Percentiles rank a stretch among this genome's conserved stretches.
Conservation (phyloP, 2,888 invertebrate genomes). For the Drosophila melanosoma region DNA sequence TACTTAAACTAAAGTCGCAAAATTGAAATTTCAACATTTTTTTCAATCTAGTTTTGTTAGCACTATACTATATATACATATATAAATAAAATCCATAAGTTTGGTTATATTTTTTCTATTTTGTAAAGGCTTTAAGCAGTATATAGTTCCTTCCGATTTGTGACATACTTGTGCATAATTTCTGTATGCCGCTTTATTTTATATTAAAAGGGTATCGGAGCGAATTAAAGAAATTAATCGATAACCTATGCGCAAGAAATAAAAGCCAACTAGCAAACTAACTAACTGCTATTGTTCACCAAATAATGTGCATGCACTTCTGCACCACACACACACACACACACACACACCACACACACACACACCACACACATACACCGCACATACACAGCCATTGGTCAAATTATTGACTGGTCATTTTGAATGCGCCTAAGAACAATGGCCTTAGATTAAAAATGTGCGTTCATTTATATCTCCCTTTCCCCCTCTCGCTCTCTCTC, state of each 20-base stretch:
- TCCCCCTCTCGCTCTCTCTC: conserved; percentile 9
- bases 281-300: conserved; percentile 73
- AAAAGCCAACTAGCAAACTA: conserved; percentile 61
- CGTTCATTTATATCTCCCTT: conserved; percentile 14
- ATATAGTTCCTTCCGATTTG: not conserved
- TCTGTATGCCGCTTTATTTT: not conserved
- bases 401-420: conserved; percentile 50
- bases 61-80: no score
- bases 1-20: not conserved
- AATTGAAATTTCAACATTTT: not conserved
- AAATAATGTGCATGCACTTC: conserved; percentile 59
- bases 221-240: not conserved
- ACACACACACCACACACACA: not conserved
- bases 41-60: not conserved
- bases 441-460: conserved; percentile 74
- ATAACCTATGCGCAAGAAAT: conserved; percentile 10
- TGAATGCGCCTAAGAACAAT: conserved; percentile 70
- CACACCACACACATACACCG: not conserved
- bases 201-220: not conserved
- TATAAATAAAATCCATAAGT: no score
- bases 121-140: not conserved
- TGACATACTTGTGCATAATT: not conserved
- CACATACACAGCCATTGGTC: not conserved
- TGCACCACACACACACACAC: not conserved
- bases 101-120: not conserved